Evolutionary conservation across 2,113 vertebrate genomes (phyloP).

Genomic region (Gnathonemus echidnorhynchus): DNA sequence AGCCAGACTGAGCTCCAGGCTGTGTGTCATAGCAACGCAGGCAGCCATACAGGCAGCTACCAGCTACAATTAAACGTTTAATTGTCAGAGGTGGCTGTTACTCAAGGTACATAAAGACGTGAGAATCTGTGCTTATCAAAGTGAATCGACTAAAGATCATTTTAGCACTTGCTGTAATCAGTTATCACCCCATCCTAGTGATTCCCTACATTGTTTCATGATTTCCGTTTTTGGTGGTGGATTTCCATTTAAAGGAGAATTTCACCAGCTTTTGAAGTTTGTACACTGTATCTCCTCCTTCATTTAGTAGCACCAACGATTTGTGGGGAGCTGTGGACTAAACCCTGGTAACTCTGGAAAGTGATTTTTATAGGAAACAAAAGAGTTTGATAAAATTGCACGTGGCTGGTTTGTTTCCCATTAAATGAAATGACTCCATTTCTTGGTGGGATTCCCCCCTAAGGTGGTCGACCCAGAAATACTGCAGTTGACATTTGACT

Average conservation of each 20-base stretch:
- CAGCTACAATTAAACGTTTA: neutral
- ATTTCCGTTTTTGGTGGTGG: neutral
- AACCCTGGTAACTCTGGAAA: neutral
- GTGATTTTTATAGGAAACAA: neutral
- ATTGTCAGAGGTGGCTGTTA: neutral
- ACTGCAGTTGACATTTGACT: neutral
- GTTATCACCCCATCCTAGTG: neutral
- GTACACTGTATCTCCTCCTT: neutral
- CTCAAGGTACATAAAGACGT: neutral
- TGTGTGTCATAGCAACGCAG: neutral
- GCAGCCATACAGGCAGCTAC: neutral
- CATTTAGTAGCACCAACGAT: neutral
- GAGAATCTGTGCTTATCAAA: neutral
- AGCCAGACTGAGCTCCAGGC: neutral
- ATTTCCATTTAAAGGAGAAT: neutral
- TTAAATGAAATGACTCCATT: neutral
- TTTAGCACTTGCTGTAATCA: neutral
- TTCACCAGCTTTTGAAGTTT: neutral
- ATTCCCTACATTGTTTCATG: neutral
- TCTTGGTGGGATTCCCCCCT: neutral
- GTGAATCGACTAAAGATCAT: neutral
- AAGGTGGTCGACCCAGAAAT: neutral
- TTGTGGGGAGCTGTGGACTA: neutral
- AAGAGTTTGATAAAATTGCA: neutral
- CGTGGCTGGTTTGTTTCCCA: neutral